Conservation (phyloP, 2,797 vertebrate species). For the Sphenodon punctatus region DNA sequence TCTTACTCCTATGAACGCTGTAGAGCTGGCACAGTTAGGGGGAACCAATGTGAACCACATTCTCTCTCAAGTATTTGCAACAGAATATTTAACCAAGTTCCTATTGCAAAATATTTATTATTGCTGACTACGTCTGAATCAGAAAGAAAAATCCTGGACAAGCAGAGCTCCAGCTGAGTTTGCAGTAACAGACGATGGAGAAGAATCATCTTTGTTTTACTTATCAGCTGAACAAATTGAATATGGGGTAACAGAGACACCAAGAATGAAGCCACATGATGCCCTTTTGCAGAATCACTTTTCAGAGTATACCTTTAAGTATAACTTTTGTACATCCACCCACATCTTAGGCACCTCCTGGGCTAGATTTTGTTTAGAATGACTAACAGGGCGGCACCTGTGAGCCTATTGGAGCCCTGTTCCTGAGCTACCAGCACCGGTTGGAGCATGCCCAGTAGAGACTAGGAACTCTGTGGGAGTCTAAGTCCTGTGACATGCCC, state of each 20-base stretch:
- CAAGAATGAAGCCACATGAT: not conserved
- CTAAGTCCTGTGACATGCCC: too few relatives aligned
- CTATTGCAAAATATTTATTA: conserved; percentile 17
- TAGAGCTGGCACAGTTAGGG: not conserved
- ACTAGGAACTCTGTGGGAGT: too few relatives aligned
- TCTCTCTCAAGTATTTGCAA: not conserved
- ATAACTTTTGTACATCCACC: not conserved
- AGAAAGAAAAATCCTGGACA: conserved; percentile 19
- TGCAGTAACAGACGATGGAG: not conserved
- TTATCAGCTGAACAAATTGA: not conserved
- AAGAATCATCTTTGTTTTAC: not conserved
- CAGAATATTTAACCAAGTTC: conserved; percentile 35
- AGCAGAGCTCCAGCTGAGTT: not conserved
- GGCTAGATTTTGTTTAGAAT: not conserved
- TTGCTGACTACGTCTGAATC: not conserved
- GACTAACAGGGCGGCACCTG: too few relatives aligned
- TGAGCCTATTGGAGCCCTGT: too few relatives aligned
- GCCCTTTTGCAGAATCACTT: not conserved
- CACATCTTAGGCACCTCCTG: not conserved
- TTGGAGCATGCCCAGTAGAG: too few relatives aligned
- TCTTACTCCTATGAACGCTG: conserved; percentile 4
- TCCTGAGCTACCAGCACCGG: too few relatives aligned
- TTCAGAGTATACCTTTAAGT: not conserved
- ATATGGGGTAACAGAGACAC: not conserved
- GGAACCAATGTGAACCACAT: not conserved